Conservation (phyloP, 2,888 invertebrate species). For the Timema cristinae region DNA sequence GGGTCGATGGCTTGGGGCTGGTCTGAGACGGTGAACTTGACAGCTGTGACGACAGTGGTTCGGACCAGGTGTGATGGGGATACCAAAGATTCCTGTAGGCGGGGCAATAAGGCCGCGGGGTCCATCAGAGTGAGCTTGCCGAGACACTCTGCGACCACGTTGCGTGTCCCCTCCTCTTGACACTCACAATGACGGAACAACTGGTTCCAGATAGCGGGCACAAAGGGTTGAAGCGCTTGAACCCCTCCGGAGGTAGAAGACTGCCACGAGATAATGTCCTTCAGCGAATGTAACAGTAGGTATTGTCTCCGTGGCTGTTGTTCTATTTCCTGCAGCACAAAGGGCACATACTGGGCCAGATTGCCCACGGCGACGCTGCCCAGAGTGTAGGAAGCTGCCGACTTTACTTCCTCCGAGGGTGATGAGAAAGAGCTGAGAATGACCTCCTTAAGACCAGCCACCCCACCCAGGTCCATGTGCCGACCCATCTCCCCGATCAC, state of each 20-base stretch:
- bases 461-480: constrained; percentile 81
- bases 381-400: constrained; percentile 94
- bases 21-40: constrained; percentile 98
- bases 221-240: constrained; percentile 70
- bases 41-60: constrained; percentile 95
- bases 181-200: constrained; percentile 94
- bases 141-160: constrained; percentile 97
- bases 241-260: constrained; percentile 71
- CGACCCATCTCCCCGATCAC: constrained; percentile 97
- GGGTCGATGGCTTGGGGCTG: constrained; percentile 92
- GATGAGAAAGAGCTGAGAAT: constrained; percentile 85
- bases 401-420: constrained; percentile 93
- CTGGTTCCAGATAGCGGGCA: constrained; percentile 88
- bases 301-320: constrained; percentile 94
- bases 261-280: constrained; percentile 89
- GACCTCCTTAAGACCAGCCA: constrained; percentile 69
- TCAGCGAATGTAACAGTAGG: constrained; percentile 90
- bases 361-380: constrained; percentile 97
- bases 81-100: constrained; percentile 74
- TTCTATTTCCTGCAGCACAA: constrained; percentile 90
- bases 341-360: constrained; percentile 86
- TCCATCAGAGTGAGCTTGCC: constrained; percentile 93
- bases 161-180: constrained; percentile 95
- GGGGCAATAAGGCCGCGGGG: constrained; percentile 81
- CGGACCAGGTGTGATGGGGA: constrained; percentile 82